Evolutionary conservation across 1,140 invertebrate species (phyloP).

Genomic region (Macrosteles quadrilineatus): DNA sequence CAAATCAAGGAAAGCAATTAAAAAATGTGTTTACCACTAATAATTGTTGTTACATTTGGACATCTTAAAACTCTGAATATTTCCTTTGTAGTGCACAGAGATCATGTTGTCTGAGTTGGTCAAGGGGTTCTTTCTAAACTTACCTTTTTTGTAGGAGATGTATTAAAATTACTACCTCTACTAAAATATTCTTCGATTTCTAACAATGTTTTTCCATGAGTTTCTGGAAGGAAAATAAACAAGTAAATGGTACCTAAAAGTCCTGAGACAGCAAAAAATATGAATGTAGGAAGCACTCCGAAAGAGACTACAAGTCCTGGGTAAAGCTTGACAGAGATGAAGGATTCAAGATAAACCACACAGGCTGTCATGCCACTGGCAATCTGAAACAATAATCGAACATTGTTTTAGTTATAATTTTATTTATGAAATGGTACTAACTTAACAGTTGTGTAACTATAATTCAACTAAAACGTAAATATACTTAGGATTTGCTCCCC

Average conservation of each 20-base stretch:
- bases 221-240: constrained; percentile 72
- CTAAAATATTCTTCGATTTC: constrained; percentile 58
- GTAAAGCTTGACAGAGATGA: constrained; percentile 68
- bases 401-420: background rate
- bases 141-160: too few species aligned
- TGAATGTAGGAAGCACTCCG: constrained; percentile 59
- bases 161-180: too few species aligned
- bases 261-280: constrained; percentile 67
- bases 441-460: background rate
- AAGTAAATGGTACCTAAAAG: constrained; percentile 69
- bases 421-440: background rate
- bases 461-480: background rate
- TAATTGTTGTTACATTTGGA: too few species aligned
- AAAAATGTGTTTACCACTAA: too few species aligned
- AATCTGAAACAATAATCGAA: constrained; percentile 41
- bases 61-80: too few species aligned
- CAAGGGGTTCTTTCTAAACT: too few species aligned
- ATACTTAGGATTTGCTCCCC: background rate
- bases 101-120: too few species aligned
- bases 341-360: constrained; percentile 69
- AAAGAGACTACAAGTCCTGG: constrained; percentile 56
- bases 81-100: too few species aligned
- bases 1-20: too few species aligned
- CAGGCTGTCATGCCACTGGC: constrained; percentile 66
- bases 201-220: constrained; percentile 71